phyloP scores from a whole-genome alignment of 2,113 vertebrate genomes.

The Eulemur rufifrons region DNA sequence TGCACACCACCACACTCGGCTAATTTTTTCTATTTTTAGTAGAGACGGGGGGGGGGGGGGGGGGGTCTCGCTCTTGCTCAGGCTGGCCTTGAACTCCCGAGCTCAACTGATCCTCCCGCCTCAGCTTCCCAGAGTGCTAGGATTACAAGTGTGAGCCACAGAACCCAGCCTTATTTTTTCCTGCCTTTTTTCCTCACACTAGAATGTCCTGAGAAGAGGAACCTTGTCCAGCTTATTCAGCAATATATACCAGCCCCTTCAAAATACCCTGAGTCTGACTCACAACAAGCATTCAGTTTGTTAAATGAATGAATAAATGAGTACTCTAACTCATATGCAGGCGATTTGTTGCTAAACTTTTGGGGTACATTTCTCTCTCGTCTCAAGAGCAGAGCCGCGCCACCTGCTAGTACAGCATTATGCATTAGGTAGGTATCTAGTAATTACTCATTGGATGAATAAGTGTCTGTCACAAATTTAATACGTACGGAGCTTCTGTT shows the following conservation, averaged over 20 bases:
- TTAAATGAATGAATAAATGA: background rate
- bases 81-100: no score
- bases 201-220: background rate
- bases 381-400: background rate
- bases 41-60: no score
- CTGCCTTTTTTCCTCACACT: background rate
- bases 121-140: no score
- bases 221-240: background rate
- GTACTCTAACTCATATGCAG: background rate
- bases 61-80: no score
- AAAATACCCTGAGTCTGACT: background rate
- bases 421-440: background rate
- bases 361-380: background rate
- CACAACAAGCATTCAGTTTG: background rate
- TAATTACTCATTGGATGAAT: background rate
- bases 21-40: no score
- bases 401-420: background rate
- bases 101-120: no score
- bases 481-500: background rate
- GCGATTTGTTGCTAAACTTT: background rate
- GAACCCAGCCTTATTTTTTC: background rate
- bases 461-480: background rate
- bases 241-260: background rate
- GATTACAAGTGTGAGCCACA: no score
- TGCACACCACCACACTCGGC: no score